Conservation (phyloP, 2,113 vertebrate genomes). For the Chlorocebus sabaeus region DNA sequence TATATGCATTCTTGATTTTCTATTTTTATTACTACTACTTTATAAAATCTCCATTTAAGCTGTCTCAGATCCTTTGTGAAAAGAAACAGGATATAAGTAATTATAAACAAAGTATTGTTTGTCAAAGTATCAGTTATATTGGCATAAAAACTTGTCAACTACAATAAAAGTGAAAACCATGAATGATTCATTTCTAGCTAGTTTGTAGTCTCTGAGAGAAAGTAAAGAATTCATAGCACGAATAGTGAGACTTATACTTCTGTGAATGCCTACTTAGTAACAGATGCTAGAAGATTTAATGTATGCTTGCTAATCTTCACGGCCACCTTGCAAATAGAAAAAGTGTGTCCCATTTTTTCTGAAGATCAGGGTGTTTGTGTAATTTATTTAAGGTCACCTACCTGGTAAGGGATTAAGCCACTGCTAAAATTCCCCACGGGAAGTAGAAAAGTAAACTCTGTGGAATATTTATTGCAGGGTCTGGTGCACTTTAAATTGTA, state of each 20-base stretch:
- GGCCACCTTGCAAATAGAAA: neutral
- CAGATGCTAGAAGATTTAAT: neutral
- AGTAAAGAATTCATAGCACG: neutral
- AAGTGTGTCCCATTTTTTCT: neutral
- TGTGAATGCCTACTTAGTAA: neutral
- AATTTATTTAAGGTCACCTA: neutral
- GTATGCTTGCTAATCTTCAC: neutral
- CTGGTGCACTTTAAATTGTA: neutral
- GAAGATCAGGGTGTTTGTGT: neutral
- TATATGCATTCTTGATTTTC: neutral
- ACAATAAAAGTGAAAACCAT: slow-evolving; percentile 12
- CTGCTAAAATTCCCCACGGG: neutral
- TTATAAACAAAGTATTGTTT: slow-evolving; percentile 31
- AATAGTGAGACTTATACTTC: neutral
- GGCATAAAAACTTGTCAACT: neutral
- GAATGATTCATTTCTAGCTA: slow-evolving; percentile 21
- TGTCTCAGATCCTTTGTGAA: neutral
- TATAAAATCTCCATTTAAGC: neutral
- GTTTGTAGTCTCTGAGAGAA: neutral
- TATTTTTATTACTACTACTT: neutral
- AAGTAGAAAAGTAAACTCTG: neutral
- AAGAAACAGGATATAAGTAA: neutral
- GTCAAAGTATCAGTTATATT: neutral
- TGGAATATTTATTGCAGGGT: neutral
- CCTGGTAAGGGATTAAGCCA: neutral